These are phyloP conservation scores for Cremastinae sp. DNA, from an alignment of 2,888 invertebrate genomes.

Conservation along the genomic window DNA sequence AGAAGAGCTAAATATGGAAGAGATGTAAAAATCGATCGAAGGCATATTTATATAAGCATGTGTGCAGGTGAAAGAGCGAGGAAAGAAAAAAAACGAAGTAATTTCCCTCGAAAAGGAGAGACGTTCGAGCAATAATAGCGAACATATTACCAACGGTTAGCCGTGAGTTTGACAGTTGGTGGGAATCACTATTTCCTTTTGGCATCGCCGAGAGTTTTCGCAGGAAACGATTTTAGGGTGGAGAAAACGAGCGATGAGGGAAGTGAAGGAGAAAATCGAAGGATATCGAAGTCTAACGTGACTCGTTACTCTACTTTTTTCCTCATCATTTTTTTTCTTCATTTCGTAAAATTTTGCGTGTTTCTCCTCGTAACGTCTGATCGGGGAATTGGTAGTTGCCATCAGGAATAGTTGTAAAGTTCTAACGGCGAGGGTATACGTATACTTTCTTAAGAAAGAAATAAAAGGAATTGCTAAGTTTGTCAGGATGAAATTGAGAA, in stretches of 20 bases:
- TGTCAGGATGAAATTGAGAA: neutral
- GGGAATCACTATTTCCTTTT: too few relatives aligned
- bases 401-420: conserved; percentile 29
- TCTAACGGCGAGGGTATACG: conserved; percentile 8
- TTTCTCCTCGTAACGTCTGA: conserved; percentile 5
- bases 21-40: conserved; percentile 10
- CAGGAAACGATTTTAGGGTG: too few relatives aligned
- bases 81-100: neutral
- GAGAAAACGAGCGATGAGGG: too few relatives aligned
- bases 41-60: conserved; percentile 1
- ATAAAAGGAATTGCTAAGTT: conserved; percentile 36
- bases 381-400: conserved; percentile 8
- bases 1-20: neutral
- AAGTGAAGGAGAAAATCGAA: too few relatives aligned
- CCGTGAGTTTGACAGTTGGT: too few relatives aligned
- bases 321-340: neutral
- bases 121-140: neutral
- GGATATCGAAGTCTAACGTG: too few relatives aligned
- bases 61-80: neutral
- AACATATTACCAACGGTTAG: too few relatives aligned
- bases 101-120: neutral
- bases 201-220: too few relatives aligned
- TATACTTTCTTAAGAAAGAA: conserved; percentile 10
- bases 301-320: neutral
- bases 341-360: neutral